Evolutionary conservation across 2,797 vertebrate genomes (phyloP), one percentile per base, ranked within the genome.

Genomic region (Discoglossus pictus): DNA sequence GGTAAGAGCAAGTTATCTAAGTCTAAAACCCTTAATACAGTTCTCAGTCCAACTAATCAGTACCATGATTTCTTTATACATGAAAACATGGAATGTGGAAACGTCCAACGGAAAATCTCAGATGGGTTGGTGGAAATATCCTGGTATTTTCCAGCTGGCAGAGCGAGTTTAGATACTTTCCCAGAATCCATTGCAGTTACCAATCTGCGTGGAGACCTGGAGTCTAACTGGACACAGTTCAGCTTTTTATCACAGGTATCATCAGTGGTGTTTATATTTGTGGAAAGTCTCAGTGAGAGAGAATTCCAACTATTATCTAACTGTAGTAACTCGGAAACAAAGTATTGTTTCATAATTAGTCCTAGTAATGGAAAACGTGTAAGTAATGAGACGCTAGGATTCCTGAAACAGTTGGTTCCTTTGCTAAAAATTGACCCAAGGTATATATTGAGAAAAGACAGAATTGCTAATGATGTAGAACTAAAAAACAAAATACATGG

Each of bases 281-380:
- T 40, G 12, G 39, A 70, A 3, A 4, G 3, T 3, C 16, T 72
- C 8, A 25, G 8, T 6, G 42, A 38, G 7, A 21, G 3, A 11
- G 42, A 42, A 36, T n/a, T n/a, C n/a, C n/a, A n/a, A n/a, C n/a
- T 82, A 3, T 53, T 79, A 1, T 66, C 40, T n/a, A n/a, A n/a
- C n/a, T n/a, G n/a, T n/a, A n/a, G n/a, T 34, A 68, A 59, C 2
- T 66, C 72, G 0, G 53, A 55, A 31, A 53, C 75, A 0, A 80
- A 74, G 9, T 79, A 61, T 56, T 83, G 77, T 53, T 74, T 86
- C 43, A 71, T 84, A 46, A 60, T 86, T 9, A 77, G 78, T 1
- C 76, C 79, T 15, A 75, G 73, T 61, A 68, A 70, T 0, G 76
- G 73, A 1, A 74, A 78, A 12, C 58, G 73, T 1, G 4, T 2